A percentile compares a stretch with the other conserved stretches of the same genome.
These are phyloP conservation scores for Xyrichtys novacula DNA, from an alignment of 2,797 vertebrate genomes.

Conservation along the genomic window DNA sequence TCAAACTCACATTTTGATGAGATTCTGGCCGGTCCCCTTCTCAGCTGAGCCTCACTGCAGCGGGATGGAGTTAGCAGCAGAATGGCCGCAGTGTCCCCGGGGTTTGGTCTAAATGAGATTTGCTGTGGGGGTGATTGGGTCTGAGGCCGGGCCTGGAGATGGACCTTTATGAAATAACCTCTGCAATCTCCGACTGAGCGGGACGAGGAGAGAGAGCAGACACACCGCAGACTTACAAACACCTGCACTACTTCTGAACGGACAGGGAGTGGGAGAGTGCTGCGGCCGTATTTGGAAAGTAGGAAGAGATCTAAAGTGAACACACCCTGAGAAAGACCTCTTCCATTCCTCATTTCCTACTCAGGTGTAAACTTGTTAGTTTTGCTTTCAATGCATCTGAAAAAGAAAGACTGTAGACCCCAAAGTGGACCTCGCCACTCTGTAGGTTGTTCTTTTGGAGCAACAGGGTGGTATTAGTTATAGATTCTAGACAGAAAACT, in stretches of 20 bases:
- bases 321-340: too few relatives aligned
- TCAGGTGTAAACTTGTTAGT: too few relatives aligned
- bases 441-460: neutral
- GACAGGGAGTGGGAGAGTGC: slow-evolving; percentile 18
- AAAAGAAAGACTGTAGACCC: too few relatives aligned
- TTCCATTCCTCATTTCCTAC: too few relatives aligned
- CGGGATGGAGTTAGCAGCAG: slow-evolving; percentile 62
- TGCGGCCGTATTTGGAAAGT: slow-evolving; percentile 25
- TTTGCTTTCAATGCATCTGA: too few relatives aligned
- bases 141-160: slow-evolving; percentile 72
- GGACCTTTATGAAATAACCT: slow-evolving; percentile 75
- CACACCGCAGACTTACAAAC: slow-evolving; percentile 10
- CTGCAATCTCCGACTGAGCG: slow-evolving; percentile 60
- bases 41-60: slow-evolving; percentile 27
- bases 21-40: slow-evolving; percentile 30
- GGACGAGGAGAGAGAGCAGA: slow-evolving; percentile 53
- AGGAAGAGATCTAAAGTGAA: neutral
- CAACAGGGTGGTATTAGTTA: too few relatives aligned
- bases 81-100: slow-evolving; percentile 60
- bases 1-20: slow-evolving; percentile 9
- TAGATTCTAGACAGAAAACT: too few relatives aligned
- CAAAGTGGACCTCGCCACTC: too few relatives aligned
- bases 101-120: slow-evolving; percentile 75
- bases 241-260: slow-evolving; percentile 31
- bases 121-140: slow-evolving; percentile 75